Evolutionary conservation across 53 echinoderm and acorn worm genomes (phyloP).

Genomic region (Hippasteria phrygiana): DNA sequence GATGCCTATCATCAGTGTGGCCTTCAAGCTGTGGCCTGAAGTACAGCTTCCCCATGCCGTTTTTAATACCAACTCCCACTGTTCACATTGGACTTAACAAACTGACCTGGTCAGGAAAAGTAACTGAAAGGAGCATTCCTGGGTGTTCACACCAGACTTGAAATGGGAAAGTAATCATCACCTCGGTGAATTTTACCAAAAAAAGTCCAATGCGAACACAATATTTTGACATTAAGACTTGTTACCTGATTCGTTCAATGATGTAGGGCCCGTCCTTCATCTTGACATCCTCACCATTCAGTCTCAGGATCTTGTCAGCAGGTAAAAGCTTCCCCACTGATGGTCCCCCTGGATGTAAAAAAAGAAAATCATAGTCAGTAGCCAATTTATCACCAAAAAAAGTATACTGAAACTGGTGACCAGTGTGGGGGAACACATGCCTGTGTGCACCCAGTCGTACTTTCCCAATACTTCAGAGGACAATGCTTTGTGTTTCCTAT

Average conservation of each 20-base stretch:
- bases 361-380: not conserved
- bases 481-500: too few species aligned
- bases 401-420: not conserved
- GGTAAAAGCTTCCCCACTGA: slow-evolving; percentile 89
- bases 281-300: slow-evolving; percentile 91
- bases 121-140: too few species aligned
- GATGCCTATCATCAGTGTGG: not conserved
- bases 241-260: slow-evolving; percentile 93
- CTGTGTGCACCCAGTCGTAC: not conserved
- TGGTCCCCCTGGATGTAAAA: slow-evolving; percentile 79
- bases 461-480: too few species aligned
- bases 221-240: not conserved
- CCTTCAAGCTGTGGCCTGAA: not conserved
- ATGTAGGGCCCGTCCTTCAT: slow-evolving; percentile 89
- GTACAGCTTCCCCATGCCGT: not conserved
- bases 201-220: too few species aligned
- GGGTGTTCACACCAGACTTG: too few species aligned
- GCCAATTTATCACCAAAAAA: not conserved
- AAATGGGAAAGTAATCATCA: too few species aligned
- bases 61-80: too few species aligned
- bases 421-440: not conserved
- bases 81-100: too few species aligned
- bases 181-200: too few species aligned
- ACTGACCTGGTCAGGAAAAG: too few species aligned
- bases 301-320: slow-evolving; percentile 87